These are phyloP conservation scores for Pseudotriccus pelzelni DNA, from an alignment of 2,797 vertebrate species.

Conservation along the genomic window DNA sequence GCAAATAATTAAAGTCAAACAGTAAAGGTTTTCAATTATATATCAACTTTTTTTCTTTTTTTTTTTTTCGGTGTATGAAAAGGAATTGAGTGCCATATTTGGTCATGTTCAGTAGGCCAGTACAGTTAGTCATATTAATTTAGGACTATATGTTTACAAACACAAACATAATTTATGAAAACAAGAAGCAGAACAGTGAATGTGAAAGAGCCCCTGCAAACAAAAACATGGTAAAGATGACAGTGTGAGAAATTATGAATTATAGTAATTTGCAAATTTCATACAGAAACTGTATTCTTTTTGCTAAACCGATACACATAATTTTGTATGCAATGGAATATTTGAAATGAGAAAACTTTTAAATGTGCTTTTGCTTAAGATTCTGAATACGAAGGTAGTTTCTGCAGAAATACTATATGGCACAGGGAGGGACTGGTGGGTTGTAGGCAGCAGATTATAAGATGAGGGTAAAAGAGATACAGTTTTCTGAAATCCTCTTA, in stretches of 20 bases:
- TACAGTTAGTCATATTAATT: not conserved
- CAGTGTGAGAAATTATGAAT: not conserved
- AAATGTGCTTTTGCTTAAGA: not conserved
- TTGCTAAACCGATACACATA: not conserved
- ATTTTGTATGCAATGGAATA: not conserved
- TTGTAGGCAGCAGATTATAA: not conserved
- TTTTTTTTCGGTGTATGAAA: not conserved
- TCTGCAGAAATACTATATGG: not conserved
- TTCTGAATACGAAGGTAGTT: not conserved
- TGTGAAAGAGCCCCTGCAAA: not conserved
- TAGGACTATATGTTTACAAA: not conserved
- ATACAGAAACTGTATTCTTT: not conserved
- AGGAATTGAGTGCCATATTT: not conserved
- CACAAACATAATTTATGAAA: not conserved
- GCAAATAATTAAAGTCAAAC: not conserved
- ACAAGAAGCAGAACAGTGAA: not conserved
- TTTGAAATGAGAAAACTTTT: not conserved
- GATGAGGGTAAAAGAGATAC: not conserved
- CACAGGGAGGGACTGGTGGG: not conserved
- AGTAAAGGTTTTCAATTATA: not conserved
- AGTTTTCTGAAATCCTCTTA: not conserved
- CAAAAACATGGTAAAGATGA: not conserved
- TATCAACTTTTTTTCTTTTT: too few relatives aligned
- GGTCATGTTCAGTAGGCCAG: not conserved
- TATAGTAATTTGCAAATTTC: not conserved